Conservation (phyloP, 2,113 vertebrate species). For the Sciurus niger region DNA sequence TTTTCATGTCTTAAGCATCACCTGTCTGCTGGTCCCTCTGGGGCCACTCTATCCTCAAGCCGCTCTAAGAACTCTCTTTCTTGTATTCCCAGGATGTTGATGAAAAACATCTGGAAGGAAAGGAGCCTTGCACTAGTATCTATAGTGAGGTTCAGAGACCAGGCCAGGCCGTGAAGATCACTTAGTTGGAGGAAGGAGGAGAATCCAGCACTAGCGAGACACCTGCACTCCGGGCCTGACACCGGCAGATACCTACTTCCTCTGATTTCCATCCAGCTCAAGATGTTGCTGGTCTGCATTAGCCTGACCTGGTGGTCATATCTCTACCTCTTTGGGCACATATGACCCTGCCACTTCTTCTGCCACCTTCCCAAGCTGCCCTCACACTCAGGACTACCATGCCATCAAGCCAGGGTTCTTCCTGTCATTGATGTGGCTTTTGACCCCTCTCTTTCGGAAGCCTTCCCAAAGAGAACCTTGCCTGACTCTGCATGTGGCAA, state of each 20-base stretch:
- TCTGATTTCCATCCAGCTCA: neutral
- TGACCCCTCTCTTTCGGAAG: neutral
- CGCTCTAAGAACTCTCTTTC: neutral
- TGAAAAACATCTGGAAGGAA: neutral
- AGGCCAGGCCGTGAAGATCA: neutral
- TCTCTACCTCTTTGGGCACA: neutral
- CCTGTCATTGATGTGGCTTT: neutral
- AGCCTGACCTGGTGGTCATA: neutral
- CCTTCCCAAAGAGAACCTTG: neutral
- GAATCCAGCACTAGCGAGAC: neutral
- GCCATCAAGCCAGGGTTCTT: neutral
- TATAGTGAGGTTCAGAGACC: neutral
- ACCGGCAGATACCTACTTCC: accelerated
- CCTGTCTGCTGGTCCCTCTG: neutral
- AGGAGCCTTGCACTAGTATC: neutral
- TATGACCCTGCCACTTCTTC: neutral
- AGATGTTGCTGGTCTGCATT: accelerated
- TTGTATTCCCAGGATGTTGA: neutral
- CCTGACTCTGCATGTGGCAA: neutral
- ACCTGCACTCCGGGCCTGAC: neutral
- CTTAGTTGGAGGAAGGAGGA: neutral
- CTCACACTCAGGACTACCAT: neutral
- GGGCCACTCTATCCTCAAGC: neutral
- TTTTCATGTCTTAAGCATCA: too few species aligned
- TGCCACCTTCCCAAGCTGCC: neutral